These are phyloP conservation scores for Paramormyrops kingsleyae DNA, from an alignment of 2,113 vertebrate species.

Conservation along the genomic window DNA sequence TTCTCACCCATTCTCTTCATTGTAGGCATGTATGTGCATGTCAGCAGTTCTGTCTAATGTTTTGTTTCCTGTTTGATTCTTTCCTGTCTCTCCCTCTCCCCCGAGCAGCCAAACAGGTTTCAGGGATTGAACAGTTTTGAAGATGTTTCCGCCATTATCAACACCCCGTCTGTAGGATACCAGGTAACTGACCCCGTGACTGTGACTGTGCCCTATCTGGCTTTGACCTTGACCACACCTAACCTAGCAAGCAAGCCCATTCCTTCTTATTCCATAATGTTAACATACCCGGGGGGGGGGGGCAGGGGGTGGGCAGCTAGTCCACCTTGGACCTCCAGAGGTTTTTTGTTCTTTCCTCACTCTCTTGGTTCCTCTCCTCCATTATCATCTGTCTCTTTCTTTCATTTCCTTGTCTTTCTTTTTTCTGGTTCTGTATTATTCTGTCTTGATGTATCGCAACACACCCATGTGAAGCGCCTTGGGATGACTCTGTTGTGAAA, in stretches of 20 bases:
- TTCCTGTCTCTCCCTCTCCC: constrained; percentile 27
- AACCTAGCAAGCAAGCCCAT: neutral
- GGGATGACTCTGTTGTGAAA: neutral
- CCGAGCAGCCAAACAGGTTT: constrained; percentile 68
- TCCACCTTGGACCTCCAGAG: neutral
- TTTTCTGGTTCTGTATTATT: neutral
- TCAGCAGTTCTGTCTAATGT: neutral
- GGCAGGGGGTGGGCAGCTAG: no score
- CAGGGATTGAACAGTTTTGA: constrained; percentile 69
- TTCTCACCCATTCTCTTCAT: neutral
- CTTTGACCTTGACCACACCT: neutral
- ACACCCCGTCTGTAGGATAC: constrained; percentile 74
- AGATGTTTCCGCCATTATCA: constrained; percentile 70
- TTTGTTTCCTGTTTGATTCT: neutral
- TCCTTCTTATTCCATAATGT: neutral
- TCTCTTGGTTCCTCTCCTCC: neutral
- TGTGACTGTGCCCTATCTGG: neutral
- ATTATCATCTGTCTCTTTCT: neutral
- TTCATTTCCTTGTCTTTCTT: neutral
- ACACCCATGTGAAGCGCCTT: neutral
- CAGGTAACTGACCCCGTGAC: constrained; percentile 70
- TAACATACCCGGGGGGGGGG: neutral
- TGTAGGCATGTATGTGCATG: neutral
- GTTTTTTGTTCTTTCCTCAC: neutral
- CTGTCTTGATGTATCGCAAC: neutral